Evolutionary conservation across 2,797 vertebrate genomes (phyloP), one percentile per base, ranked within the genome.

Genomic region (Coccyzus lansbergi): DNA sequence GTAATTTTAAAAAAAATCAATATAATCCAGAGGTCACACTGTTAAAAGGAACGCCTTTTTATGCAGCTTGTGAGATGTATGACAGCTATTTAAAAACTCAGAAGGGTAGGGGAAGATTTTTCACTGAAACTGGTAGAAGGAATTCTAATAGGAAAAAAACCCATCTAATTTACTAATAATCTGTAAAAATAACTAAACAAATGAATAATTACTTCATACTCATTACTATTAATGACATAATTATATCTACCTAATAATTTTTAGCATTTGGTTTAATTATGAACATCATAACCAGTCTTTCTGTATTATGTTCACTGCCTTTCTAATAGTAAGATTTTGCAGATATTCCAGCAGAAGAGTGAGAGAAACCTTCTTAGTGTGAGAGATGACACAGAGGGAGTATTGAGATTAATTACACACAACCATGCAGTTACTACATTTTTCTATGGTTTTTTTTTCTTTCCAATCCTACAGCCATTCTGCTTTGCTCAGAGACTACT

Each of bases 121-220:
- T 51, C 28, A 26, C 28, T 38, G 15, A 82, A 83, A 20, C 1
- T 58, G 7, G 10, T 17, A 34, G 29, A 71, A 38, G 24, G 33
- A 77, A 53, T 38, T 75, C 34, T 71, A 42, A 24, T 48, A 62
- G 65, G 40, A 1, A 53, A 75, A 38, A 38, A 38, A 60, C 46
- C 64, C 46, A 84, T 10, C 9, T 88, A 22, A 55, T 52, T 74
- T 58, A 13, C 40, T 67, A 40, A 17, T 53, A 8, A 56, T 7
- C 31, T 38, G 16, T 26, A 78, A 63, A 80, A 44, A 58, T 7
- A 56, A 72, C 25, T 5, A 77, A 60, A 63, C 10, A 4, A 63
- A 26, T 2, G 65, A 51, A 40, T 11, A 33, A 53, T 55, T 6
- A 46, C 28, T 34, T 38, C 0, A 0, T 22, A 7, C 5, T 3